These are phyloP conservation scores for Willowsia nigromaculata DNA, from an alignment of 2,888 invertebrate species.

Conservation along the genomic window DNA sequence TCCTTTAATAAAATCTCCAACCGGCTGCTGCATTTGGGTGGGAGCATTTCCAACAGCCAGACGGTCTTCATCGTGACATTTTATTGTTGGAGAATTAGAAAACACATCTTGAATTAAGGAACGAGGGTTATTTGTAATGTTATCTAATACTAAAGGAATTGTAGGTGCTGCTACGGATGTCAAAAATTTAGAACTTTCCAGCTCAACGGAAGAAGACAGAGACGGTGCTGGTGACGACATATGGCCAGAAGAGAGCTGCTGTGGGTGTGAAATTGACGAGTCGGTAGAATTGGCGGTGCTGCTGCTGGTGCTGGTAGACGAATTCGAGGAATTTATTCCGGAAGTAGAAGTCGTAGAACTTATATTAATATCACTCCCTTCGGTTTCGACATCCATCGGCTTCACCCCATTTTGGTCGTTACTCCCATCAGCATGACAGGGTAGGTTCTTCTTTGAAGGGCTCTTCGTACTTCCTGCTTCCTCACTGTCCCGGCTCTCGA, in stretches of 20 bases:
- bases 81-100: slow-evolving; percentile 62
- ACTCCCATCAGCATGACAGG: background rate
- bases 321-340: background rate
- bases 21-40: slow-evolving; percentile 56
- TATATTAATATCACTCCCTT: slow-evolving; percentile 21
- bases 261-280: background rate
- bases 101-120: slow-evolving; percentile 67
- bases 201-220: slow-evolving; percentile 7
- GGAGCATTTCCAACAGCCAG: slow-evolving; percentile 48
- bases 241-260: slow-evolving; percentile 38
- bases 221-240: background rate
- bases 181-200: slow-evolving; percentile 39
- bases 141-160: slow-evolving; percentile 68
- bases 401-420: background rate
- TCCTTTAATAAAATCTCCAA: slow-evolving; percentile 73
- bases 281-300: background rate
- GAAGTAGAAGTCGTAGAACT: slow-evolving; percentile 6
- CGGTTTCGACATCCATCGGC: slow-evolving; percentile 49
- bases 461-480: background rate
- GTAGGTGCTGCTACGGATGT: slow-evolving; percentile 42
- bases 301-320: slow-evolving; percentile 33
- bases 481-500: slow-evolving; percentile 70
- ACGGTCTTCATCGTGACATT: slow-evolving; percentile 74
- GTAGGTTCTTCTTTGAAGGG: background rate
- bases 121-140: slow-evolving; percentile 65